Evolutionary conservation across 2,888 invertebrate genomes (phyloP).

Genomic region (Notodromas monacha): DNA sequence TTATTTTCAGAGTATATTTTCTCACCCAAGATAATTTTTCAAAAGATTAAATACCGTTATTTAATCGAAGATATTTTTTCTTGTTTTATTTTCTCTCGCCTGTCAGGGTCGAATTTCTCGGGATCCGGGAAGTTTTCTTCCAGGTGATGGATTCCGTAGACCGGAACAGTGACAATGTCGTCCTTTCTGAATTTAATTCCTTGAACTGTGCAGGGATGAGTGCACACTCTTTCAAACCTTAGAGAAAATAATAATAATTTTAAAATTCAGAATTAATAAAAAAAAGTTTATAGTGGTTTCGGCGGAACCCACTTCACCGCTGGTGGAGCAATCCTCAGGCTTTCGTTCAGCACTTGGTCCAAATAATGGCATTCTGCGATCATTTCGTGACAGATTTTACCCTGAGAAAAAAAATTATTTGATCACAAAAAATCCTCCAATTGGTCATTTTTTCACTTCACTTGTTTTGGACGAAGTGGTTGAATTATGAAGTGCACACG

Average conservation of each 20-base stretch:
- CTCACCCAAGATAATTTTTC: too few species aligned
- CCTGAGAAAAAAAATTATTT: too few species aligned
- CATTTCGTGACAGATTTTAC: not conserved
- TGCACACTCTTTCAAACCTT: constrained; percentile 1
- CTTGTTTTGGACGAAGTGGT: too few species aligned
- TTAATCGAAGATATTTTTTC: too few species aligned
- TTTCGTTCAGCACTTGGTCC: constrained; percentile 1
- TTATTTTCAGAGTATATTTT: too few species aligned
- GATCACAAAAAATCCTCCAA: too few species aligned
- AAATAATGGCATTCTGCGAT: not conserved
- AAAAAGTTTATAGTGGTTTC: not conserved
- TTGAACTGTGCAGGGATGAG: not conserved
- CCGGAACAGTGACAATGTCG: not conserved
- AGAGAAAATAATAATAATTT: not conserved
- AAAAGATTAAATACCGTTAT: too few species aligned
- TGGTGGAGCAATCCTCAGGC: not conserved
- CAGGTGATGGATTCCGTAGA: not conserved
- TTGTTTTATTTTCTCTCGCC: too few species aligned
- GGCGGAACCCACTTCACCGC: not conserved
- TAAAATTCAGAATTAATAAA: too few species aligned
- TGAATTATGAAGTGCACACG: too few species aligned
- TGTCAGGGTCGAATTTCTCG: not conserved
- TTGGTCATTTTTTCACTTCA: too few species aligned
- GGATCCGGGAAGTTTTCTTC: not conserved
- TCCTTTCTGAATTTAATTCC: not conserved